Percentiles rank a stretch among this genome's conserved stretches.
Conservation (phyloP, 2,113 vertebrate species). For the Prinia subflava region DNA sequence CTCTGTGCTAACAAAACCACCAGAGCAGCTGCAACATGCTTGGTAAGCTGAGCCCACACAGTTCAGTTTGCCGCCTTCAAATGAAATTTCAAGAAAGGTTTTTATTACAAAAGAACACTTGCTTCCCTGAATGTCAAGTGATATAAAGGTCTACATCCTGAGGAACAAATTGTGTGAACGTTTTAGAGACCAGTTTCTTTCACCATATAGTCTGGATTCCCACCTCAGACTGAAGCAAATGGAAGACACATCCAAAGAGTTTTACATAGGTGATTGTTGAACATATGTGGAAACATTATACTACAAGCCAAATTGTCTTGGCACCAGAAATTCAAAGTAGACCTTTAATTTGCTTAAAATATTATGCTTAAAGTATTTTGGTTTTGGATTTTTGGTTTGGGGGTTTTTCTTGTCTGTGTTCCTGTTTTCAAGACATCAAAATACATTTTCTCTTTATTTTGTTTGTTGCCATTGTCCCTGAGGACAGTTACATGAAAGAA, state of each 20-base stretch:
- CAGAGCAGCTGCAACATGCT: not conserved
- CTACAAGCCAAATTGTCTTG: not conserved
- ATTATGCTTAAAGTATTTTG: not conserved
- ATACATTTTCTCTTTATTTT: not conserved
- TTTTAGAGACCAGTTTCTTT: not conserved
- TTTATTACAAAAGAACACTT: not conserved
- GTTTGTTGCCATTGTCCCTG: not conserved
- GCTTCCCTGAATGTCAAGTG: not conserved
- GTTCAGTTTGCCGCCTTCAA: not conserved
- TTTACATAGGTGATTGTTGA: not conserved
- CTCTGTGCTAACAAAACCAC: not conserved
- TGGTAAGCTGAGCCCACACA: not conserved
- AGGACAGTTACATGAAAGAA: constrained; percentile 1
- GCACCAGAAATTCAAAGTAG: not conserved
- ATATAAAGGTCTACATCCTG: not conserved
- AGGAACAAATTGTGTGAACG: not conserved
- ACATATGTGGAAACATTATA: not conserved
- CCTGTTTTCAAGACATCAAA: not conserved
- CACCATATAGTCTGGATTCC: not conserved
- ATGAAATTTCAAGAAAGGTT: not conserved
- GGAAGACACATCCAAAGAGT: not conserved
- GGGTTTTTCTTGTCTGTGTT: not conserved
- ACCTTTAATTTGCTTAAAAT: not conserved
- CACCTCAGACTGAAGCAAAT: not conserved
- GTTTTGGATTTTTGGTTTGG: not conserved